Evolutionary conservation across 64 coral and sea anemone genomes (phyloP), one percentile per base, ranked within the genome.

Genomic region (Platygyra sinensis): DNA sequence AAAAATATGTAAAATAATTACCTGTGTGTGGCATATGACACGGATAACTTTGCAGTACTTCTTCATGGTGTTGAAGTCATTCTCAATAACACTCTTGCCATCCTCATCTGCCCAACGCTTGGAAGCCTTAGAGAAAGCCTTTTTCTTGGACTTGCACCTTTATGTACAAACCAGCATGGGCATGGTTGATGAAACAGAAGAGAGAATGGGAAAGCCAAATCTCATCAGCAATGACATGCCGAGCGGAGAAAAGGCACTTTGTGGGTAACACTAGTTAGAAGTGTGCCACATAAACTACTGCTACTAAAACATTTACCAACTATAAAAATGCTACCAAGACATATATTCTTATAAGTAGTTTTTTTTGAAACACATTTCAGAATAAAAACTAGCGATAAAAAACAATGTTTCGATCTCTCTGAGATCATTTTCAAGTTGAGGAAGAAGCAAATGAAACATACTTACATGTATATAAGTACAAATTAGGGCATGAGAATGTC

Each of bases 81-180:
- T 88, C 78, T 99, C 97, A 82, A 99, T 99, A 24, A 39, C 84
- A 46, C 84, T 87, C 60, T 99, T 99, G 73, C 97, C 97, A 54
- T 99, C 94, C 17, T 94, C 94, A 51, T 99, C 97, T 72, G 83
- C 94, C 97, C 97, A 99, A 60, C 88, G 93, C 91, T 95, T 95
- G 60, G 94, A 95, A 24, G 97, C 90, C 79, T 99, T 99, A 59
- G 94, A 91, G 91, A 99, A 99, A 2, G 97, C 91, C 97, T 99
- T 99, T 94, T 99, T 99, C 89, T 99, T 99, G 52, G 97, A 96
- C 62, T 90, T 83, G 60, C 94, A 99, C 97, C 94, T 99, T 99
- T 77, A 97, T 82, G 82, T 60, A 90, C 91, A 93, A 89, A 96
- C 91, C 87, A 87, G 82, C 67, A 91, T 52, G 74, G 87, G 90